Conservation (phyloP, 2,797 vertebrate species). For the Mormyrops boulengeri region DNA sequence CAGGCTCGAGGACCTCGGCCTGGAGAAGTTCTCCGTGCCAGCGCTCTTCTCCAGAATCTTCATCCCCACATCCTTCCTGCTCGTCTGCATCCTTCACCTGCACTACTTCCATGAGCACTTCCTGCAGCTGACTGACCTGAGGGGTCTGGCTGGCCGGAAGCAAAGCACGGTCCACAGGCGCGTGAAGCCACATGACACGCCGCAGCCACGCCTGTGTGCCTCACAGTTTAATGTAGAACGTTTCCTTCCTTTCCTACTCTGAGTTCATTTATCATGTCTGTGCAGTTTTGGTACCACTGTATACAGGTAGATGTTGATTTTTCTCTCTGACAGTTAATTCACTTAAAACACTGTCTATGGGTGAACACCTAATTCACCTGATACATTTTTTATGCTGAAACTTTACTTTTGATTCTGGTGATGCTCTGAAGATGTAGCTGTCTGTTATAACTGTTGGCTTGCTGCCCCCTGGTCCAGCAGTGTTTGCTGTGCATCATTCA, state of each 20-base stretch:
- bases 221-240: not conserved
- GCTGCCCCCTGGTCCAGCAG: not conserved
- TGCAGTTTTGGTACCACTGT: not conserved
- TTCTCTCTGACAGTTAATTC: not conserved
- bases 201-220: too few relatives aligned
- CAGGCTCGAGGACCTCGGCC: constrained; percentile 81
- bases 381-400: too few relatives aligned
- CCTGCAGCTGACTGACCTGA: constrained; percentile 91
- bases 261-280: not conserved
- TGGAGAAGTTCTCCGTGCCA: constrained; percentile 67
- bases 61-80: constrained; percentile 90
- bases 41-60: constrained; percentile 86
- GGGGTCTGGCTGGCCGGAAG: constrained; percentile 85
- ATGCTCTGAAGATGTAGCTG: too few relatives aligned
- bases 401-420: too few relatives aligned
- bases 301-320: not conserved
- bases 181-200: constrained; percentile 10
- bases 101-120: constrained; percentile 96
- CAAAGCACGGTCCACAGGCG: constrained; percentile 92
- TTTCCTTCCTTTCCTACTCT: not conserved
- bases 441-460: not conserved
- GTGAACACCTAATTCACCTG: too few relatives aligned
- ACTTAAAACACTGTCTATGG: too few relatives aligned
- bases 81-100: constrained; percentile 93
- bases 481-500: not conserved